These are phyloP conservation scores for Butorides virescens DNA, from an alignment of 2,113 vertebrate genomes.

Conservation along the genomic window DNA sequence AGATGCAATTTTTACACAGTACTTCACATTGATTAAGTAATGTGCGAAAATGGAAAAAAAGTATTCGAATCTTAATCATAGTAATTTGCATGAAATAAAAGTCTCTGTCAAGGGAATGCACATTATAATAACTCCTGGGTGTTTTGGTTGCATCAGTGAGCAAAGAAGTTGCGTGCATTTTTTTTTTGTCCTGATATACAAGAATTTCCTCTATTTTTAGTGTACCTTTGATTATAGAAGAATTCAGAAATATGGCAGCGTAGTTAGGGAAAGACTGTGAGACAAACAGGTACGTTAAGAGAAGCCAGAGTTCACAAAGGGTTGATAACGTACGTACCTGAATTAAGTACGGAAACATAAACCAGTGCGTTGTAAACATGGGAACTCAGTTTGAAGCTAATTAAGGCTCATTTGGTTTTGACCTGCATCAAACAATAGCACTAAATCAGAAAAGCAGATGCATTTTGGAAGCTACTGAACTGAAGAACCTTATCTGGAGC, in stretches of 20 bases:
- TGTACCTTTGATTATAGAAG: slow-evolving; percentile 56
- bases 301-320: slow-evolving; percentile 60
- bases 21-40: slow-evolving; percentile 99
- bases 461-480: slow-evolving; percentile 53
- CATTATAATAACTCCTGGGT: slow-evolving; percentile 84
- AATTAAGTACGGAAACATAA: slow-evolving; percentile 29
- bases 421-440: slow-evolving; percentile 61
- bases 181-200: slow-evolving; percentile 48
- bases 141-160: slow-evolving; percentile 85
- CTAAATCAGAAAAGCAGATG: slow-evolving; percentile 57
- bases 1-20: slow-evolving; percentile 98
- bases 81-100: slow-evolving; percentile 99
- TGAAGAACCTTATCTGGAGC: slow-evolving; percentile 60
- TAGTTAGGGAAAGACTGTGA: slow-evolving; percentile 22
- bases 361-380: slow-evolving; percentile 24
- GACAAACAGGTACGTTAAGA: slow-evolving; percentile 50
- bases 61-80: slow-evolving; percentile 94
- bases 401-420: slow-evolving; percentile 60
- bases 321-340: not conserved
- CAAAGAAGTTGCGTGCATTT: slow-evolving; percentile 77
- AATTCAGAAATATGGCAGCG: slow-evolving; percentile 47
- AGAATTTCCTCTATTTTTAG: slow-evolving; percentile 71
- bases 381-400: slow-evolving; percentile 57
- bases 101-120: slow-evolving; percentile 84
- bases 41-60: slow-evolving; percentile 94